These are phyloP conservation scores for Acropora yongei DNA, from an alignment of 64 coral and sea anemone genomes.

Conservation along the genomic window DNA sequence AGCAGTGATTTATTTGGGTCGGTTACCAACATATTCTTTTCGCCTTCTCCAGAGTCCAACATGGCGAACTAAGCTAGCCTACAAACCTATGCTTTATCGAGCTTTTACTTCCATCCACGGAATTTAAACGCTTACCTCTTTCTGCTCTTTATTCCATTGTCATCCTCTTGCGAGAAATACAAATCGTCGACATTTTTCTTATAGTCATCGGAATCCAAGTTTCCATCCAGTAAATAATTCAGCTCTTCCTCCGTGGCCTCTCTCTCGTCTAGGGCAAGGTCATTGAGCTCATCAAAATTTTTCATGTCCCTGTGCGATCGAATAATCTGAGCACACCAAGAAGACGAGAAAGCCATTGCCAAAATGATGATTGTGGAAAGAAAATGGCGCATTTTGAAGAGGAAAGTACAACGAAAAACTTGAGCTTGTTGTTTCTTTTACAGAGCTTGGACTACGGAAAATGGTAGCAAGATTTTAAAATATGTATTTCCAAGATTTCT, in stretches of 20 bases:
- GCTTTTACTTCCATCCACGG: no score
- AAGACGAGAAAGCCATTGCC: not conserved
- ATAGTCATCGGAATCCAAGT: not conserved
- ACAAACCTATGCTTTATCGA: not conserved
- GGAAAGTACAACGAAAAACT: not conserved
- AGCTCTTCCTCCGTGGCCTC: not conserved
- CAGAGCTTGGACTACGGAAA: no score
- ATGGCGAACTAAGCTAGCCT: not conserved
- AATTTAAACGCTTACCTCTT: not conserved
- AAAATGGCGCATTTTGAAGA: not conserved
- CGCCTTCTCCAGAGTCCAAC: no score
- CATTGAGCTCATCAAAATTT: not conserved
- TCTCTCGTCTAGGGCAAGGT: not conserved
- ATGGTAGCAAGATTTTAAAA: no score
- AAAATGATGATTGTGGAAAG: not conserved
- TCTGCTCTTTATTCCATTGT: not conserved
- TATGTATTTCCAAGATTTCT: no score
- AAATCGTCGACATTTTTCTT: not conserved
- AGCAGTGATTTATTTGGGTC: no score
- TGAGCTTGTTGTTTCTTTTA: no score
- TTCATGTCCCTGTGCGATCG: not conserved
- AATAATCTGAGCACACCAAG: not conserved
- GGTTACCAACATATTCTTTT: not conserved
- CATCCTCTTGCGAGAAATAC: not conserved
- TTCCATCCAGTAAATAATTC: not conserved